A percentile compares a stretch with the other conserved stretches of the same genome.
Conservation (phyloP, 2,888 invertebrate genomes). For the Eremobia ochroleuca region DNA sequence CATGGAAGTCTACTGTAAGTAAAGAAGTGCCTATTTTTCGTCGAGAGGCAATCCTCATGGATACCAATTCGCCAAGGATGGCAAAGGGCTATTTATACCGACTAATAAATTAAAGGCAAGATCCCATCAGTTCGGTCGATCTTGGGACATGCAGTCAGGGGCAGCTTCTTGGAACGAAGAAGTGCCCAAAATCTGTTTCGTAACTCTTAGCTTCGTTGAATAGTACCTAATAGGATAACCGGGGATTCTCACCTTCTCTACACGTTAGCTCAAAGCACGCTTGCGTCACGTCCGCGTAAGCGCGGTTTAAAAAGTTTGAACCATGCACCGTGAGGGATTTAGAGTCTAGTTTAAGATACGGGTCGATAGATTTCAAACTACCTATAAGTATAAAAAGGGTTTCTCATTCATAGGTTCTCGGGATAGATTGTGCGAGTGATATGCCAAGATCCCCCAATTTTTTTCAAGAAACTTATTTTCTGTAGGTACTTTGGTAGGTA, state of each 20-base stretch:
- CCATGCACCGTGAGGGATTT: conserved; percentile 32
- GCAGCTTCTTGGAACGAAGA: not conserved
- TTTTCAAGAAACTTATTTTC: not conserved
- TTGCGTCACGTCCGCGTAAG: conserved; percentile 4
- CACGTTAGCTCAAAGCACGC: conserved; percentile 5
- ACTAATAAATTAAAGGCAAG: not conserved
- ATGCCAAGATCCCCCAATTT: not conserved
- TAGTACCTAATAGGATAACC: not conserved
- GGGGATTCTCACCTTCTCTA: not conserved
- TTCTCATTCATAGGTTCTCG: not conserved
- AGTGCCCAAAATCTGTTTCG: not conserved
- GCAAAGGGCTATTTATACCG: not conserved
- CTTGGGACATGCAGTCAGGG: not conserved
- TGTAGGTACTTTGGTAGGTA: not conserved
- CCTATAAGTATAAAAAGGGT: not conserved
- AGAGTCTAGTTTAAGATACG: conserved; percentile 36
- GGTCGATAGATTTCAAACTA: conserved; percentile 29
- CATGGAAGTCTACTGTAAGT: conserved; percentile 94
- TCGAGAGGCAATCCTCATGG: not conserved
- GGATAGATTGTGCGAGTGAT: too few relatives aligned
- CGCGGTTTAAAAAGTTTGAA: conserved; percentile 37
- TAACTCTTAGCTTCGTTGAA: not conserved
- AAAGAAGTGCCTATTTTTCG: not conserved
- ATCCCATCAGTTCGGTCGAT: not conserved
- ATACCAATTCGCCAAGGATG: not conserved